These are phyloP conservation scores for Disparrhopalites patrizii DNA, from an alignment of 2,888 invertebrate species.

Conservation along the genomic window DNA sequence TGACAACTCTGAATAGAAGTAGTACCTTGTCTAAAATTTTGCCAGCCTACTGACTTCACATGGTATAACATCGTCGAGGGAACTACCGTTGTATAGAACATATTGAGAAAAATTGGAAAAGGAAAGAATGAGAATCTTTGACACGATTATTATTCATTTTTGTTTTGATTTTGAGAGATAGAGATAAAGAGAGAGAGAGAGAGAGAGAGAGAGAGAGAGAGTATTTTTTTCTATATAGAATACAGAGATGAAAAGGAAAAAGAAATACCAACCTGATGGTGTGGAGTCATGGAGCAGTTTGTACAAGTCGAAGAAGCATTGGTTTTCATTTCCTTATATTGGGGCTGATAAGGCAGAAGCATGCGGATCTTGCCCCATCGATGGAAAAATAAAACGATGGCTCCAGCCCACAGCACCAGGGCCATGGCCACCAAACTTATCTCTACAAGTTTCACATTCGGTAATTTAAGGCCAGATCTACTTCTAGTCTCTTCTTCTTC, in stretches of 20 bases:
- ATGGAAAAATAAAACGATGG: constrained; percentile 79
- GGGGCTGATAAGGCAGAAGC: constrained; percentile 85
- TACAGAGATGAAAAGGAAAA: not conserved
- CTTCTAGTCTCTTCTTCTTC: not conserved
- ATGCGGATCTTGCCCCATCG: constrained; percentile 86
- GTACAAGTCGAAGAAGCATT: constrained; percentile 68
- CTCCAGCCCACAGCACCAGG: constrained; percentile 78
- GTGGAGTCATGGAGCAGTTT: constrained; percentile 48
- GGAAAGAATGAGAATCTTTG: not conserved
- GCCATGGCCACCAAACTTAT: constrained; percentile 82
- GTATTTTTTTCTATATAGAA: not conserved
- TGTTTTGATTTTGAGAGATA: too few relatives aligned
- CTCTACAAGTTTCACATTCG: constrained; percentile 77
- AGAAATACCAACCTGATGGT: constrained; percentile 43
- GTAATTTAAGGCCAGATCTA: constrained; percentile 35
- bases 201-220: not conserved
- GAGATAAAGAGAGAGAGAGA: not conserved
- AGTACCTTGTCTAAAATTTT: too few relatives aligned
- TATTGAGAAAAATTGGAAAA: not conserved
- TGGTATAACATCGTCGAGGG: too few relatives aligned
- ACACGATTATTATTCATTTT: too few relatives aligned
- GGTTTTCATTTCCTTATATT: constrained; percentile 84
- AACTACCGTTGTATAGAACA: too few relatives aligned
- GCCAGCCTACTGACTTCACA: too few relatives aligned
- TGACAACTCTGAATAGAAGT: too few relatives aligned